These are phyloP conservation scores for Siphamia tubifer DNA, from an alignment of 2,113 vertebrate genomes.

Conservation along the genomic window DNA sequence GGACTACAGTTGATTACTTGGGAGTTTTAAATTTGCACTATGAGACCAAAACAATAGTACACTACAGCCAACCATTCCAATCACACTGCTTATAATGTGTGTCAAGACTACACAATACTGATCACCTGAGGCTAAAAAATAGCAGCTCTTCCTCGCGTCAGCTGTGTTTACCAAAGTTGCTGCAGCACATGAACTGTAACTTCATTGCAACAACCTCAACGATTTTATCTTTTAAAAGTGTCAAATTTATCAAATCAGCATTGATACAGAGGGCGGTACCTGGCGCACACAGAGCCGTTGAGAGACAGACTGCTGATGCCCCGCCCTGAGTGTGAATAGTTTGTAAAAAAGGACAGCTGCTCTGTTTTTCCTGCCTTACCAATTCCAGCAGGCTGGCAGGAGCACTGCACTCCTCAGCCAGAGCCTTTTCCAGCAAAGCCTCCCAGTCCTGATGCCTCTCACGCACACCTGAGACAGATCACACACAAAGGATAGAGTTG, in stretches of 20 bases:
- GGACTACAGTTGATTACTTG: neutral
- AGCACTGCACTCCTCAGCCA: conserved; percentile 87
- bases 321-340: neutral
- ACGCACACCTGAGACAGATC: conserved; percentile 83
- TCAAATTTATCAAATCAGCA: neutral
- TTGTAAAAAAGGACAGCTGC: conserved; percentile 19
- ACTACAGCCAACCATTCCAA: neutral
- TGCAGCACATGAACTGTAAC: neutral
- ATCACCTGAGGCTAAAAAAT: conserved; percentile 12
- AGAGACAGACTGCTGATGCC: neutral
- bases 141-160: neutral
- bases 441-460: conserved; percentile 90
- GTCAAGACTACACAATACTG: neutral
- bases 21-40: neutral
- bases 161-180: neutral
- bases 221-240: neutral
- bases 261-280: neutral
- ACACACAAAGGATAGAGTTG: conserved; percentile 5
- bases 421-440: conserved; percentile 84
- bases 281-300: neutral
- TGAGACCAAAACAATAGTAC: neutral
- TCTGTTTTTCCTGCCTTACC: conserved; percentile 77
- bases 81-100: neutral
- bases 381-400: conserved; percentile 92
- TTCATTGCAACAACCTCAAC: neutral